Evolutionary conservation across 1,140 invertebrate species (phyloP).

Genomic region (Pseudomyrmex pallidus): DNA sequence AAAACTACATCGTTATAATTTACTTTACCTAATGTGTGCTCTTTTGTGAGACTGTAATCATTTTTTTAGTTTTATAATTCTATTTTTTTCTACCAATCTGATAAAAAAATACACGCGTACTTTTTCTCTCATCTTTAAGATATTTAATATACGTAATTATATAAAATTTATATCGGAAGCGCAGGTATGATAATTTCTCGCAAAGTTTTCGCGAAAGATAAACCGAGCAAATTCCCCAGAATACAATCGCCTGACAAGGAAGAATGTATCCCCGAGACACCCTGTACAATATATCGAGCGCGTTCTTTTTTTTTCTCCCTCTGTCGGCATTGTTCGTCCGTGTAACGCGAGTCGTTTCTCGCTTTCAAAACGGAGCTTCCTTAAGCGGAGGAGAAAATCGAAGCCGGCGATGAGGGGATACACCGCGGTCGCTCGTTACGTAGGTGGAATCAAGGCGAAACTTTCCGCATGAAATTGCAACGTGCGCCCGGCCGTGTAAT

Average conservation of each 20-base stretch:
- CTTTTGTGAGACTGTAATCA: too few species aligned
- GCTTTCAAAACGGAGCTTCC: conserved; percentile 57
- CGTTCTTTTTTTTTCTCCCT: conserved; percentile 42
- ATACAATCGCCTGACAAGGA: neutral
- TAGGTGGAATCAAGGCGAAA: conserved; percentile 63
- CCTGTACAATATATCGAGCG: conserved; percentile 58
- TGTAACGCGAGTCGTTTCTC: conserved; percentile 61
- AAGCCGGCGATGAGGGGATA: conserved; percentile 59
- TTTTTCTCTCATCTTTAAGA: neutral
- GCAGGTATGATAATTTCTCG: neutral
- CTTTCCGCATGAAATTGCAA: conserved; percentile 59
- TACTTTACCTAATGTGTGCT: too few species aligned
- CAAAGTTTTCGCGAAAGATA: neutral
- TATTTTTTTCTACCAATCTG: too few species aligned
- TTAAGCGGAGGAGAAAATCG: conserved; percentile 64
- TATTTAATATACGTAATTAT: neutral
- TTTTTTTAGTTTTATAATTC: too few species aligned
- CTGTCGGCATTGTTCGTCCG: conserved; percentile 50
- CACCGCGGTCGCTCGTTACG: conserved; percentile 57
- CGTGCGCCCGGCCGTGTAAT: conserved; percentile 49
- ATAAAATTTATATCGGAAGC: neutral
- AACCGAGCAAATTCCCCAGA: neutral
- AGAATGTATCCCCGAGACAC: conserved; percentile 33
- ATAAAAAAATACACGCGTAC: too few species aligned
- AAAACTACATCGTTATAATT: too few species aligned